phyloP scores from a whole-genome alignment of 2,888 invertebrate genomes.

The Platycheirus albimanus region DNA sequence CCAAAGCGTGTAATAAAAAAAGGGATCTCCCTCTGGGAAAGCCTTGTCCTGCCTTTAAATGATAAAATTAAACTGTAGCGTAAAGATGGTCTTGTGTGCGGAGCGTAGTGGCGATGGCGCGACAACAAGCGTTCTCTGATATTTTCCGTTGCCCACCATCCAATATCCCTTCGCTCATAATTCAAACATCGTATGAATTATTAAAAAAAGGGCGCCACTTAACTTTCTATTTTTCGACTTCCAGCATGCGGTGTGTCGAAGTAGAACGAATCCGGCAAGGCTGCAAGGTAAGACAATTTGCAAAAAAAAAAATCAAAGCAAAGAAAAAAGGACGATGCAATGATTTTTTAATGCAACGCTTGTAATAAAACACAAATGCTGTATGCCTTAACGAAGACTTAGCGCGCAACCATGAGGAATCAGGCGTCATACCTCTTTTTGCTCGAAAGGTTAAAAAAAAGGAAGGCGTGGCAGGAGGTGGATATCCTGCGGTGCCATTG shows the following conservation, averaged over 20 bases:
- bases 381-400: constrained; percentile 31
- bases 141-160: constrained; percentile 24
- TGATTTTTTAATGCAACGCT: constrained; percentile 74
- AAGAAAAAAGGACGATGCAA: constrained; percentile 40
- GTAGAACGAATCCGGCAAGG: constrained; percentile 40
- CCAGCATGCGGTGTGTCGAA: not conserved
- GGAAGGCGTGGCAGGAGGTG: constrained; percentile 40
- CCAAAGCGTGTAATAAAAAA: constrained; percentile 14
- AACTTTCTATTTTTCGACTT: constrained; percentile 18
- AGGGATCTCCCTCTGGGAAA: constrained; percentile 36
- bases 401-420: constrained; percentile 5
- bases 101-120: too few species aligned
- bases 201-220: constrained; percentile 58
- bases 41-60: constrained; percentile 50
- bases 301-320: constrained; percentile 10
- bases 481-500: constrained; percentile 55
- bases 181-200: constrained; percentile 55
- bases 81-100: not conserved
- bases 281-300: constrained; percentile 57
- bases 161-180: constrained; percentile 40
- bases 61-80: constrained; percentile 20
- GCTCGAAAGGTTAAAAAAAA: not conserved
- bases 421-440: constrained; percentile 3
- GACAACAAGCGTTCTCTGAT: too few species aligned
- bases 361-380: constrained; percentile 55